Evolutionary conservation across 2,888 invertebrate species (phyloP).

Genomic region (Eupithecia centaureata): DNA sequence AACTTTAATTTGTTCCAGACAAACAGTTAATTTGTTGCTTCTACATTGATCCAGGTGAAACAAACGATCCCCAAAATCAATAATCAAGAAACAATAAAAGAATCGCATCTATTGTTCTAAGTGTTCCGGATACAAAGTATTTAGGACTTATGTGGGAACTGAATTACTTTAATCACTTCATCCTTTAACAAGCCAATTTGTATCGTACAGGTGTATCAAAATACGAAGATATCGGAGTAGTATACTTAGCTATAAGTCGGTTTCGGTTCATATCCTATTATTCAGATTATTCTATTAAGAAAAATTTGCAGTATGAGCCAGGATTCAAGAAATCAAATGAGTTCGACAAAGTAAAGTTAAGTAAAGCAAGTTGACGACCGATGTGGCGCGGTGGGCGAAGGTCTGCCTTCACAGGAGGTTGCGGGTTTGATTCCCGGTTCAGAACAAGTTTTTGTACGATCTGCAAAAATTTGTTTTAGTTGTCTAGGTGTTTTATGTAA

Average conservation of each 20-base stretch:
- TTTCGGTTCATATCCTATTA: too few relatives aligned
- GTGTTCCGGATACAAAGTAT: constrained; percentile 22
- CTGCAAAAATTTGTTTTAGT: too few relatives aligned
- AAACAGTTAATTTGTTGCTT: neutral
- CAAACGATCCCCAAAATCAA: constrained; percentile 20
- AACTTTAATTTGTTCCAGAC: neutral
- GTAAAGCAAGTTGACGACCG: too few relatives aligned
- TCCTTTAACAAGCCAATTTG: constrained; percentile 35
- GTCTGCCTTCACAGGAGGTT: too few relatives aligned
- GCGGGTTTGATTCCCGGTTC: too few relatives aligned
- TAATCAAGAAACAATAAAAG: constrained; percentile 12
- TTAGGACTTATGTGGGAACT: constrained; percentile 29
- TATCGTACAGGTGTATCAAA: constrained; percentile 30
- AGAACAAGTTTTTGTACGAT: too few relatives aligned
- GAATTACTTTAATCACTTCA: constrained; percentile 30
- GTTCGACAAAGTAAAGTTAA: too few relatives aligned
- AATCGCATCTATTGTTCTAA: constrained; percentile 19
- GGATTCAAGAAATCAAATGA: too few relatives aligned
- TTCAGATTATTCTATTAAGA: too few relatives aligned
- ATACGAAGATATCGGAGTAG: constrained; percentile 7
- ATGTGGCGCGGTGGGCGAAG: too few relatives aligned
- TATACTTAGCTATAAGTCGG: neutral
- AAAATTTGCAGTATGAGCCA: too few relatives aligned
- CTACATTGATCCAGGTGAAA: neutral
- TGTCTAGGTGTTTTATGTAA: too few relatives aligned